Evolutionary conservation across 2,888 invertebrate genomes (phyloP).

Genomic region (Thecophora atra): DNA sequence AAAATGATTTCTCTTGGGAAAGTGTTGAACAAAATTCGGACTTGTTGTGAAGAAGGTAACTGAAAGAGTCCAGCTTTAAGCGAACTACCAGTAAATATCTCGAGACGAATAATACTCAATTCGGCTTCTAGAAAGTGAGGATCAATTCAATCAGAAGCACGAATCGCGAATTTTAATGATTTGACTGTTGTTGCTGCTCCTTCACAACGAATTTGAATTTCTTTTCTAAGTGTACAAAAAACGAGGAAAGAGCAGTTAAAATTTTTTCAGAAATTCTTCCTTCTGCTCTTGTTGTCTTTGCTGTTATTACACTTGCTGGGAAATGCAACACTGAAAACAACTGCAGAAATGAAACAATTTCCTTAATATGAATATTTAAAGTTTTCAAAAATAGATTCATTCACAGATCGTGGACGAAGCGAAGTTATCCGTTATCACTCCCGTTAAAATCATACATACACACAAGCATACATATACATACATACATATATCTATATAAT

Average conservation of each 20-base stretch:
- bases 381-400: too few relatives aligned
- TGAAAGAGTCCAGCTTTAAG: background rate
- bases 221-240: background rate
- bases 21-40: background rate
- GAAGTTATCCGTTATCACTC: background rate
- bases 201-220: constrained; percentile 12
- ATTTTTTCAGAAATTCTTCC: background rate
- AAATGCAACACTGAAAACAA: too few relatives aligned
- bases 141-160: too few relatives aligned
- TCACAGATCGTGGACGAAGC: too few relatives aligned
- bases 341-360: too few relatives aligned
- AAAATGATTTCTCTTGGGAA: too few relatives aligned
- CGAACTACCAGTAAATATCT: background rate
- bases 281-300: too few relatives aligned
- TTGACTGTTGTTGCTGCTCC: background rate
- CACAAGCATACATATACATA: background rate
- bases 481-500: constrained; percentile 28
- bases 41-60: background rate
- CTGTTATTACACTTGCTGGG: too few relatives aligned
- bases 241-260: background rate
- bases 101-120: too few relatives aligned
- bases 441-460: background rate
- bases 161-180: too few relatives aligned
- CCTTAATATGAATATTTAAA: too few relatives aligned
- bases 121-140: too few relatives aligned